Conservation (phyloP, 2,113 vertebrate species). For the Corvus moneduloides region DNA sequence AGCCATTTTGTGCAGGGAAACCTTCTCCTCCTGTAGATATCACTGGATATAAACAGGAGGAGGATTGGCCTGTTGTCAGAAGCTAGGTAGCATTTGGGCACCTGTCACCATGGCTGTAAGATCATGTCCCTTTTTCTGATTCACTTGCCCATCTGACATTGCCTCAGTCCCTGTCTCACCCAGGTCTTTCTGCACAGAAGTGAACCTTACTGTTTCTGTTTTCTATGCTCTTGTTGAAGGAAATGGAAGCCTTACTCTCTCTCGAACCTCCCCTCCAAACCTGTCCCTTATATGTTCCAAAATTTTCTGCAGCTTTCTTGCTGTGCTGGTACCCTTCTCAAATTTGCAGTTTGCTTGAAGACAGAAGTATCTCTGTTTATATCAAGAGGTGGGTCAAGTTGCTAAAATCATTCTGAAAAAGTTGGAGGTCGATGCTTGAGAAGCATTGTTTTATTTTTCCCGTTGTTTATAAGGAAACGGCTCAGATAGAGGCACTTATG, state of each 20-base stretch:
- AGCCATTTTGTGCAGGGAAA: not conserved
- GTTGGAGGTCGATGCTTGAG: not conserved
- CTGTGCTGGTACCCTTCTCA: not conserved
- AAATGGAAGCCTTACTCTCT: not conserved
- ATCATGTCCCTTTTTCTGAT: not conserved
- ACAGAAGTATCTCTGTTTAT: not conserved
- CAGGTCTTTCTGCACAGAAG: not conserved
- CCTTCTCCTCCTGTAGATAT: not conserved
- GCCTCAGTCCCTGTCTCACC: not conserved
- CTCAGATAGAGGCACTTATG: not conserved
- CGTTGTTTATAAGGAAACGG: not conserved
- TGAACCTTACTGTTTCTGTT: not conserved
- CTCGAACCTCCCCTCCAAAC: accelerated
- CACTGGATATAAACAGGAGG: not conserved
- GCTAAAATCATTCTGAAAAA: not conserved
- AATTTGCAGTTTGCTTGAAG: not conserved
- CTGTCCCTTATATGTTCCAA: not conserved
- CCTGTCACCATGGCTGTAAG: not conserved
- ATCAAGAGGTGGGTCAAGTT: not conserved
- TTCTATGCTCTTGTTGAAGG: not conserved
- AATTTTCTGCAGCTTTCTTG: not conserved
- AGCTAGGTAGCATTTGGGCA: not conserved
- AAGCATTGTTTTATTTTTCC: not conserved
- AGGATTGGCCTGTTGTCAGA: not conserved
- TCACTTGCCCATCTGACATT: not conserved